Evolutionary conservation across 2,888 invertebrate genomes (phyloP), one percentile per base, ranked within the genome.

Genomic region (Girardia tigrina): DNA sequence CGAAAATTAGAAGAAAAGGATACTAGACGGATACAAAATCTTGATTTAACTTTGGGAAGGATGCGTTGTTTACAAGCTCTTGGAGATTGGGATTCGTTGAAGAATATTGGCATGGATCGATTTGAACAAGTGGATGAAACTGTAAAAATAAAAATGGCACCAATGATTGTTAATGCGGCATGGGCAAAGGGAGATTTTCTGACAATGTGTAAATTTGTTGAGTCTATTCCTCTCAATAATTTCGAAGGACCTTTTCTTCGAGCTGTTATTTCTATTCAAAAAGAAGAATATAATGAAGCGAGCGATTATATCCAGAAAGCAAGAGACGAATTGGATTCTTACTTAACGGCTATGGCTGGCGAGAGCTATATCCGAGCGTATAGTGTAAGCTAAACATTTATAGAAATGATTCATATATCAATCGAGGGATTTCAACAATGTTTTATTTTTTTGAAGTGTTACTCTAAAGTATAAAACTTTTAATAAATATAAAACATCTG

Each of bases 21-120:
- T 42, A 74, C 8, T 70, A 27, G 28, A 28, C 36, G 75, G 16
- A 14, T 74, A n/a, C 8, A 72, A 20, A 73, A 79, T 6, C 79
- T 80, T 69, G 86, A 78, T 23, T 28, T 78, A 26, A 27, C 72
- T 28, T 86, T 97, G 27, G 97, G 97, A 0, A 90, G 94, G 82
- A 91, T 99, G 90, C 88, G 97, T 74, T 98, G 88, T 83, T 87
- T 95, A 89, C 97, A 99, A 86, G 94, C 97, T 0, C 86, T 99
- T 0, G 97, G 95, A 0, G 94, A 97, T 84, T 98, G 98, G 98
- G 16, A 72, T 75, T 23, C 71, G 12, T 77, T 36, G 28, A 12
- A 23, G 20, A 28, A 70, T 70, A 23, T 70, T 28, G 8, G 42
- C 72, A 71, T 72, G 73, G 73, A 74, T 27, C 20, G 42, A 36